phyloP scores from a whole-genome alignment of 2,113 vertebrate genomes.

The Lota lota region DNA sequence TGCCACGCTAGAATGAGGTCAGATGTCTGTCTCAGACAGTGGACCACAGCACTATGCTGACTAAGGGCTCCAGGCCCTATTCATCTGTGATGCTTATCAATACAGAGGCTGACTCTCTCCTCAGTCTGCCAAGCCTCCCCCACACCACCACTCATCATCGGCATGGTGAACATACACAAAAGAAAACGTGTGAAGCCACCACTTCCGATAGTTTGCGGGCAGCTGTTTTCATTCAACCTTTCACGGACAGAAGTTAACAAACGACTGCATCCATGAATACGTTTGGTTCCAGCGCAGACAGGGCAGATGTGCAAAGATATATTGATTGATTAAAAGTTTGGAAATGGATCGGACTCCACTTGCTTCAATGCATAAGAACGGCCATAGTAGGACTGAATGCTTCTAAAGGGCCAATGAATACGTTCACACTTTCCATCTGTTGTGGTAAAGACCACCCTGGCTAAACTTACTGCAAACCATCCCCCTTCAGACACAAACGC shows the following conservation, averaged over 20 bases:
- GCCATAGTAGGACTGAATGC: conserved; percentile 8
- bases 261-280: too few species aligned
- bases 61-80: conserved; percentile 57
- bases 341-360: too few species aligned
- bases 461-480: conserved; percentile 60
- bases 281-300: conserved; percentile 23
- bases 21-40: conserved; percentile 58
- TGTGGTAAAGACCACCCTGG: conserved; percentile 59
- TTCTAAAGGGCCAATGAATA: conserved; percentile 43
- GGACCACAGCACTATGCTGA: conserved; percentile 58
- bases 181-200: conserved; percentile 30
- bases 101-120: conserved; percentile 47
- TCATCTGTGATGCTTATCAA: conserved; percentile 54
- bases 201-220: conserved; percentile 9
- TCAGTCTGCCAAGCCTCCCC: conserved; percentile 5
- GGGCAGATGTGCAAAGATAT: background rate
- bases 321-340: too few species aligned
- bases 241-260: conserved; percentile 8
- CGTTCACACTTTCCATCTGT: conserved; percentile 68
- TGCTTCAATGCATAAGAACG: conserved; percentile 8
- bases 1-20: conserved; percentile 59
- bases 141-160: background rate
- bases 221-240: conserved; percentile 30
- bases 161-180: conserved; percentile 10
- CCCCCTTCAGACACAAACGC: conserved; percentile 49